Conservation (phyloP, 2,888 invertebrate genomes). For the Scaptomyza flava region DNA sequence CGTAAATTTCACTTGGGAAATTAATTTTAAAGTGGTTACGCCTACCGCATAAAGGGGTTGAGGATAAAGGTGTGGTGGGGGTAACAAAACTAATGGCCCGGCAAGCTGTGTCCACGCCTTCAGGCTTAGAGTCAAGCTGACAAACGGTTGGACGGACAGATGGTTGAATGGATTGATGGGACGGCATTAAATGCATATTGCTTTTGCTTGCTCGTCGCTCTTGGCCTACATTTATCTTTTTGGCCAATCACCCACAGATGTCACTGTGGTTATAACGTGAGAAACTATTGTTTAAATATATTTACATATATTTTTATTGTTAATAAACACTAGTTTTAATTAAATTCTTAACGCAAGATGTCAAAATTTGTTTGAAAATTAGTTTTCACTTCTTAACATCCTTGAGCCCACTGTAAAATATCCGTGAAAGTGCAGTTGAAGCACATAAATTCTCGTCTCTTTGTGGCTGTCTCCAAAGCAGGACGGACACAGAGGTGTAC, state of each 20-base stretch:
- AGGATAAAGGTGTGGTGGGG: not conserved
- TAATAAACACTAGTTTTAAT: not conserved
- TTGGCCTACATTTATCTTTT: slow-evolving; percentile 71
- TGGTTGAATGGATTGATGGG: slow-evolving; percentile 3
- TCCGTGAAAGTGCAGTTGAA: slow-evolving; percentile 5
- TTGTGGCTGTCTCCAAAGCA: slow-evolving; percentile 12
- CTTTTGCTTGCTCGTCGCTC: slow-evolving; percentile 39
- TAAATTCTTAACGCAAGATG: too few species aligned
- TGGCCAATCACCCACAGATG: slow-evolving; percentile 36
- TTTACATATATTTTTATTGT: not conserved
- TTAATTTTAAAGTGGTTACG: slow-evolving; percentile 75
- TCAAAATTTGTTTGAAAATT: too few species aligned
- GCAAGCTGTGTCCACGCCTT: slow-evolving; percentile 64
- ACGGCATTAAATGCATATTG: slow-evolving; percentile 47
- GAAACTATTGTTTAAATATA: not conserved
- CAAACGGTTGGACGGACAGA: slow-evolving; percentile 29
- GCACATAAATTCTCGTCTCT: slow-evolving; percentile 38
- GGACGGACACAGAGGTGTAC: not conserved
- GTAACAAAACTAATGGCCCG: slow-evolving; percentile 56
- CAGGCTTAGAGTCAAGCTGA: slow-evolving; percentile 48
- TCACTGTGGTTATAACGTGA: slow-evolving; percentile 33
- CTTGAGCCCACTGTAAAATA: slow-evolving; percentile 44
- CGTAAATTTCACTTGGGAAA: slow-evolving; percentile 79
- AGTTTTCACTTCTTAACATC: too few species aligned
- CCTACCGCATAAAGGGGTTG: slow-evolving; percentile 5